Conservation (phyloP, 2,113 vertebrate species). For the Philantomba maxwellii region DNA sequence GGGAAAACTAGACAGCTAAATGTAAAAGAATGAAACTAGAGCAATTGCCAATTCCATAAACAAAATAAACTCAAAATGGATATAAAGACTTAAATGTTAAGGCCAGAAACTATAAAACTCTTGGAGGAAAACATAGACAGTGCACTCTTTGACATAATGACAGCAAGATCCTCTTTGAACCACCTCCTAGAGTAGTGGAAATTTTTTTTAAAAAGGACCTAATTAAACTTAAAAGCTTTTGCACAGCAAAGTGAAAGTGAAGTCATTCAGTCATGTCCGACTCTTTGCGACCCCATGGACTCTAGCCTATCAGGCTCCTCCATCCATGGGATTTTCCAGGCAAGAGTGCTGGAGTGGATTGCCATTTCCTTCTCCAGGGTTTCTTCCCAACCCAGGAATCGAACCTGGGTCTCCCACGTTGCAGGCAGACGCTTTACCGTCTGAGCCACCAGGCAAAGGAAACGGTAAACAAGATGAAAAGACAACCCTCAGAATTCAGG, state of each 20-base stretch:
- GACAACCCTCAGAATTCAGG: neutral
- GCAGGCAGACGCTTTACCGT: too few species aligned
- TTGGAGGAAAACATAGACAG: neutral
- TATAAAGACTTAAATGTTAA: neutral
- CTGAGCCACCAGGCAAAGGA: too few species aligned
- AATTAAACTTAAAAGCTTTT: neutral
- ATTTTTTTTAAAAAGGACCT: neutral
- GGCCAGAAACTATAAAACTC: neutral
- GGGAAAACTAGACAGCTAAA: neutral
- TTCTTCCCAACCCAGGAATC: too few species aligned
- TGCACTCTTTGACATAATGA: neutral
- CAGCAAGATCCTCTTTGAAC: neutral
- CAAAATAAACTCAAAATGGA: neutral
- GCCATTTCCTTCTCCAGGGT: too few species aligned
- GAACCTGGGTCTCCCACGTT: rapidly evolving
- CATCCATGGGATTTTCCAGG: too few species aligned
- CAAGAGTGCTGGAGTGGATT: too few species aligned
- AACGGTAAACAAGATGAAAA: neutral
- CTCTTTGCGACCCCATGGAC: too few species aligned
- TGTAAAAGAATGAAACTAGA: neutral
- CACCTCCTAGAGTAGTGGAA: neutral
- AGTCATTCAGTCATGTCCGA: rapidly evolving
- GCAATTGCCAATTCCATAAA: neutral
- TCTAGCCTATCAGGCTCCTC: too few species aligned
- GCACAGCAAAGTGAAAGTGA: neutral